phyloP scores from a whole-genome alignment of 2,888 invertebrate species.

The Rhamphomyia laevipes region DNA sequence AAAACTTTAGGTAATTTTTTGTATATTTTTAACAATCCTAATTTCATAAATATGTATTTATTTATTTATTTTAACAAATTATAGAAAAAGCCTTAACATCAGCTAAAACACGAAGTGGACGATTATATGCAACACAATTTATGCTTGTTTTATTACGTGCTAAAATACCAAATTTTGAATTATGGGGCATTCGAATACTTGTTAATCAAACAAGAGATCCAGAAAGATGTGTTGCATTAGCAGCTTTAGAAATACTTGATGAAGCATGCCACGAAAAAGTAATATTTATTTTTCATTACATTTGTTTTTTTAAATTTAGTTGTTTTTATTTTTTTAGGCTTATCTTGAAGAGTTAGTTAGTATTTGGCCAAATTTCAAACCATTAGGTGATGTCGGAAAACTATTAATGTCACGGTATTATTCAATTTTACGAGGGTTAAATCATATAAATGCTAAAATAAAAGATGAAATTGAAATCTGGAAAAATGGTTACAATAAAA shows the following conservation, averaged over 20 bases:
- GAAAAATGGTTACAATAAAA: constrained; percentile 60
- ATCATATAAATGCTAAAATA: constrained; percentile 51
- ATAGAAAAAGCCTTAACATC: constrained; percentile 37
- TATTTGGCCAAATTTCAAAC: constrained; percentile 54
- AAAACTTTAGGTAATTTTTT: constrained; percentile 40
- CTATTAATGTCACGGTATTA: constrained; percentile 65
- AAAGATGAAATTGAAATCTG: constrained; percentile 67
- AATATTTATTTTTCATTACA: constrained; percentile 24
- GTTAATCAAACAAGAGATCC: constrained; percentile 76
- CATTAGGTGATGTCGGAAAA: constrained; percentile 67
- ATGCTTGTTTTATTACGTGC: constrained; percentile 75
- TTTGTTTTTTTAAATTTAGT: not conserved
- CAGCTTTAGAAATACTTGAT: constrained; percentile 72
- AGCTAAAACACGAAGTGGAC: constrained; percentile 40
- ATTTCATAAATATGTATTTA: not conserved
- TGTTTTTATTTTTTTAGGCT: constrained; percentile 37
- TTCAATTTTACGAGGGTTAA: constrained; percentile 58
- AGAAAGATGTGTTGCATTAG: constrained; percentile 64
- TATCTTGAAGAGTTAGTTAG: constrained; percentile 66
- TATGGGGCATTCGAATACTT: constrained; percentile 79
- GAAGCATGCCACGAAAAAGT: constrained; percentile 88
- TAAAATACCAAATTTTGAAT: constrained; percentile 54
- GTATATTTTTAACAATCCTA: not conserved
- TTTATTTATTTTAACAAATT: not conserved
- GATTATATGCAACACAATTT: constrained; percentile 86